These are phyloP conservation scores for Poeciliopsis presidionis DNA, from an alignment of 2,797 vertebrate species.

Conservation along the genomic window DNA sequence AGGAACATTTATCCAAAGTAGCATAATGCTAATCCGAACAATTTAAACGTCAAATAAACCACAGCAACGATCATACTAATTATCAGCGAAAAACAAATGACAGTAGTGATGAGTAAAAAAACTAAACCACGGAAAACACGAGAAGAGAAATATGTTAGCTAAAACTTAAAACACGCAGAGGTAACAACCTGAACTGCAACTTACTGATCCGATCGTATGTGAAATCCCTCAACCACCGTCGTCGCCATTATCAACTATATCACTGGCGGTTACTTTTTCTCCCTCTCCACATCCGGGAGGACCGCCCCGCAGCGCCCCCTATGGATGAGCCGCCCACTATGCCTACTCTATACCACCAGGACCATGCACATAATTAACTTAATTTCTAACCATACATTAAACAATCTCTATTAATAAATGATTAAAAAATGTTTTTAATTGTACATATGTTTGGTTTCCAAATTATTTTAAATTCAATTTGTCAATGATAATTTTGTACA, in stretches of 20 bases:
- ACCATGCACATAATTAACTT: too few relatives aligned
- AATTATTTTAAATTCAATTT: background rate
- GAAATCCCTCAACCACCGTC: background rate
- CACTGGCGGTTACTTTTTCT: too few relatives aligned
- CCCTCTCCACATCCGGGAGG: too few relatives aligned
- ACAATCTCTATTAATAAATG: background rate
- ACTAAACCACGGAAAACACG: background rate
- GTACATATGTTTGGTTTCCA: background rate
- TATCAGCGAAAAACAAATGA: background rate
- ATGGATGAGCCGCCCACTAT: too few relatives aligned
- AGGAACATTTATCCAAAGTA: too few relatives aligned
- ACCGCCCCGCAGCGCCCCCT: too few relatives aligned
- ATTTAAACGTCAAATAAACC: background rate
- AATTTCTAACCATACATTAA: background rate
- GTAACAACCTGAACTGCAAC: background rate
- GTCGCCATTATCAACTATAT: too few relatives aligned
- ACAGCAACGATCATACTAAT: background rate
- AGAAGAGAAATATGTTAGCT: background rate
- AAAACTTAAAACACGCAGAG: background rate
- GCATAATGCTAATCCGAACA: background rate
- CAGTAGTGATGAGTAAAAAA: background rate
- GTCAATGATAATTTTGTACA: background rate
- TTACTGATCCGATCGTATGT: background rate
- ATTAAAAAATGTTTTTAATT: background rate
- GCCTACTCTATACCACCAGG: too few relatives aligned